These are phyloP conservation scores for Lacerta bilineata DNA, from an alignment of 2,797 vertebrate species.

Conservation along the genomic window DNA sequence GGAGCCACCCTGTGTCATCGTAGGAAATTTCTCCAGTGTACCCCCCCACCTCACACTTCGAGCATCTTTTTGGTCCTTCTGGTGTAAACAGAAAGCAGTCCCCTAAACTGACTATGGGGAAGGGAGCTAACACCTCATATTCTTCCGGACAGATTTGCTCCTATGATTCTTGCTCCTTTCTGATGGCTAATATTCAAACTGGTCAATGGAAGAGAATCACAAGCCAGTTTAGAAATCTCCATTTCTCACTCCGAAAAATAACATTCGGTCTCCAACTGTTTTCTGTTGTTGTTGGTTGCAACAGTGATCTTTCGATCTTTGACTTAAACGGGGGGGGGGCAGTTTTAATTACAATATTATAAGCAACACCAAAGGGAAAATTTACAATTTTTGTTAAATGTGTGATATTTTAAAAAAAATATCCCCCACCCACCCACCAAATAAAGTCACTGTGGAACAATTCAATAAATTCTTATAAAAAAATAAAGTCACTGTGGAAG, in stretches of 20 bases:
- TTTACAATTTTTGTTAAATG: neutral
- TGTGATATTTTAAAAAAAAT: neutral
- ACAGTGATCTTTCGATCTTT: neutral
- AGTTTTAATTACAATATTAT: neutral
- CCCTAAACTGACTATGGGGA: conserved; percentile 34
- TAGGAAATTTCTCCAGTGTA: conserved; percentile 41
- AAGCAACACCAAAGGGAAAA: neutral
- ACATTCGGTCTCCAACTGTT: too few relatives aligned
- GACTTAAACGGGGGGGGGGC: neutral
- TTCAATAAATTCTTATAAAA: too few relatives aligned
- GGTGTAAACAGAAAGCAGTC: conserved; percentile 20
- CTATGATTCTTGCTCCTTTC: neutral
- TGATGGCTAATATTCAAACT: neutral
- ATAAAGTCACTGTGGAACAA: neutral
- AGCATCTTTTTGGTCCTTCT: neutral
- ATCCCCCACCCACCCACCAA: neutral
- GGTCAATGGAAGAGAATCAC: neutral
- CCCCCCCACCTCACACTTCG: neutral
- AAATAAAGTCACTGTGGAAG: neutral
- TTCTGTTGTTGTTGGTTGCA: too few relatives aligned
- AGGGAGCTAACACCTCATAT: conserved; percentile 12
- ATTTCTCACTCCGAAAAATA: too few relatives aligned
- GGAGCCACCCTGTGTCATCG: conserved; percentile 55
- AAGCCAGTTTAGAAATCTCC: too few relatives aligned
- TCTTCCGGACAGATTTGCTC: conserved; percentile 56